Percentiles rank a stretch among this genome's conserved stretches.
Evolutionary conservation across 1,140 invertebrate species (phyloP).

Genomic region (Drosophila ohnishii): DNA sequence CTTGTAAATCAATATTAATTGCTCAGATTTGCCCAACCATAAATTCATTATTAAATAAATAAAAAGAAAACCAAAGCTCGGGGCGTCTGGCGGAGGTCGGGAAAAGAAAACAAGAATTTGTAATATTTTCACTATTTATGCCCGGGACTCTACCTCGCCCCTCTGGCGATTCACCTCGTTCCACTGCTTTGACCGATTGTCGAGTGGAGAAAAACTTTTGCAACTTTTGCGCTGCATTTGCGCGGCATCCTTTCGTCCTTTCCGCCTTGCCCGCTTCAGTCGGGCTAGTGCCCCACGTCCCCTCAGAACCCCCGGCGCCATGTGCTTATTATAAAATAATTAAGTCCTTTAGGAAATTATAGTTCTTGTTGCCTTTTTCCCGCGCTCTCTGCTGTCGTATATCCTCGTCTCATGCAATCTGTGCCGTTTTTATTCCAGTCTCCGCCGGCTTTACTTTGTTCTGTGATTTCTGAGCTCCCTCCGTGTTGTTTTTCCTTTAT

Average conservation of each 20-base stretch:
- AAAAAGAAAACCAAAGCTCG: conserved; percentile 3
- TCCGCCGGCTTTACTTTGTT: conserved; percentile 13
- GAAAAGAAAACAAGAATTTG: conserved; percentile 58
- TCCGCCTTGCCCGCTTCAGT: conserved; percentile 10
- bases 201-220: conserved; percentile 60
- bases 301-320: conserved; percentile 42
- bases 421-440: conserved; percentile 27
- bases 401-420: conserved; percentile 51
- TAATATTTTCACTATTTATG: conserved; percentile 72
- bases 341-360: conserved; percentile 80
- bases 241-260: conserved; percentile 51
- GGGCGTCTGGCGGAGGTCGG: conserved; percentile 4
- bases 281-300: conserved; percentile 18
- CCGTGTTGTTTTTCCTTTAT: neutral
- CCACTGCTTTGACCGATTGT: conserved; percentile 56
- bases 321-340: conserved; percentile 81
- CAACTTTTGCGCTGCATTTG: conserved; percentile 73
- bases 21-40: conserved; percentile 41
- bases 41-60: conserved; percentile 48
- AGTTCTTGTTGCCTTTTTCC: conserved; percentile 60
- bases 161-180: conserved; percentile 14
- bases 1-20: conserved; percentile 68
- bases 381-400: conserved; percentile 29
- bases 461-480: conserved; percentile 56
- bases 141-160: conserved; percentile 12